Evolutionary conservation across 2,797 vertebrate species (phyloP).

Genomic region (Cryptoblepharus egeriae): DNA sequence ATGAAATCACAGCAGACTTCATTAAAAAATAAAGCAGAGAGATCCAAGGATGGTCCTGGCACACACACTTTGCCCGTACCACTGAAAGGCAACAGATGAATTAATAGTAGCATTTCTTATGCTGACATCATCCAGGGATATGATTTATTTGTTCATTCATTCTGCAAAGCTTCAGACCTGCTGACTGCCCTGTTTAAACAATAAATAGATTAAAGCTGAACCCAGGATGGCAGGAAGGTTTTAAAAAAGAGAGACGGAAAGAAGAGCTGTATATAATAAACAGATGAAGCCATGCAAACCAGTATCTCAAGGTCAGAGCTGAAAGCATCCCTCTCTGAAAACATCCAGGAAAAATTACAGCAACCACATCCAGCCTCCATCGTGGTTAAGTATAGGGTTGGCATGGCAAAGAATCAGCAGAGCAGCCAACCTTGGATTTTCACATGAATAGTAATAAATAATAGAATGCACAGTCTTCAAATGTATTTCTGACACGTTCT

Average conservation of each 20-base stretch:
- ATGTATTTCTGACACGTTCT: background rate
- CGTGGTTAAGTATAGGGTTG: background rate
- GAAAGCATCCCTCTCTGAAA: constrained; percentile 10
- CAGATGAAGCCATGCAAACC: constrained; percentile 10
- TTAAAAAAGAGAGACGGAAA: background rate
- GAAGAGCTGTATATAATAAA: constrained; percentile 1
- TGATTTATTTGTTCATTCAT: background rate
- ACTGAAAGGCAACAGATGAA: constrained; percentile 21
- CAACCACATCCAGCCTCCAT: background rate
- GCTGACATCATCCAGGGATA: constrained; percentile 22
- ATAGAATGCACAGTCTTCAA: background rate
- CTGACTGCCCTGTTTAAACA: constrained; percentile 25
- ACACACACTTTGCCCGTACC: background rate
- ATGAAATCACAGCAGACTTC: constrained; percentile 14
- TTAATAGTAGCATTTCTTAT: background rate
- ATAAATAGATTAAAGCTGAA: constrained; percentile 29
- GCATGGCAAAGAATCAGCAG: constrained; percentile 1
- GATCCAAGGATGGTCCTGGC: constrained; percentile 8
- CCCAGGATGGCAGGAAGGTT: constrained; percentile 6
- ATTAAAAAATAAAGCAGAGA: constrained; percentile 37
- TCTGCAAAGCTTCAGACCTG: constrained; percentile 7
- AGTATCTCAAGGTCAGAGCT: background rate
- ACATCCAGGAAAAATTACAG: constrained; percentile 9
- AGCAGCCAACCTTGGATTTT: background rate
- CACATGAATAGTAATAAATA: background rate